A percentile compares a stretch with the other conserved stretches of the same genome.
These are phyloP conservation scores for Lepidostoma basale DNA, from an alignment of 1,140 invertebrate species.

Conservation along the genomic window DNA sequence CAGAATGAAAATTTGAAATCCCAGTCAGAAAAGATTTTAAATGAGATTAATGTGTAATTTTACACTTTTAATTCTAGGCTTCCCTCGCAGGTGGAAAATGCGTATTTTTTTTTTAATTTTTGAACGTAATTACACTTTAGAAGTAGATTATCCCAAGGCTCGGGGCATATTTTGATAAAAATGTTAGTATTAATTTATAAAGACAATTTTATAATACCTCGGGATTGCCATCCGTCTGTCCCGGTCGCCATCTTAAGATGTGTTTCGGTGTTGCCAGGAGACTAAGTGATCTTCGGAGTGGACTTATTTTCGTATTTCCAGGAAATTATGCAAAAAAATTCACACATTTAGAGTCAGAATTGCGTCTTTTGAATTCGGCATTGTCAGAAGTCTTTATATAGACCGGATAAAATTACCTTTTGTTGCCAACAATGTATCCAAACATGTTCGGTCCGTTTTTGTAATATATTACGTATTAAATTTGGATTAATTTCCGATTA, in stretches of 20 bases:
- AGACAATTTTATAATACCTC: background rate
- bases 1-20: too few relatives aligned
- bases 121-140: constrained; percentile 2
- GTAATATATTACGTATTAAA: too few relatives aligned
- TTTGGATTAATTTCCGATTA: too few relatives aligned
- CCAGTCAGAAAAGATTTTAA: background rate
- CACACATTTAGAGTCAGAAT: too few relatives aligned
- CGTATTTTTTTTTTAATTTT: background rate
- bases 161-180: background rate
- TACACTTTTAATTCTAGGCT: background rate
- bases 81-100: background rate
- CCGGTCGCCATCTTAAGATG: background rate
- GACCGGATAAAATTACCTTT: too few relatives aligned
- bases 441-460: too few relatives aligned
- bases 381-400: too few relatives aligned
- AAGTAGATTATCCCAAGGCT: background rate
- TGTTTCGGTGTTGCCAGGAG: background rate
- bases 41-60: background rate
- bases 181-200: too few relatives aligned
- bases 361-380: too few relatives aligned
- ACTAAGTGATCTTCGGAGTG: background rate
- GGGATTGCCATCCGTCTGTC: background rate
- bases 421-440: too few relatives aligned
- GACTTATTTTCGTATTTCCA: background rate
- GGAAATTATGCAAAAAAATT: background rate